Base-by-base conservation (phyloP, 1,140 invertebrate species). In the Drosophila bocki region DNA sequence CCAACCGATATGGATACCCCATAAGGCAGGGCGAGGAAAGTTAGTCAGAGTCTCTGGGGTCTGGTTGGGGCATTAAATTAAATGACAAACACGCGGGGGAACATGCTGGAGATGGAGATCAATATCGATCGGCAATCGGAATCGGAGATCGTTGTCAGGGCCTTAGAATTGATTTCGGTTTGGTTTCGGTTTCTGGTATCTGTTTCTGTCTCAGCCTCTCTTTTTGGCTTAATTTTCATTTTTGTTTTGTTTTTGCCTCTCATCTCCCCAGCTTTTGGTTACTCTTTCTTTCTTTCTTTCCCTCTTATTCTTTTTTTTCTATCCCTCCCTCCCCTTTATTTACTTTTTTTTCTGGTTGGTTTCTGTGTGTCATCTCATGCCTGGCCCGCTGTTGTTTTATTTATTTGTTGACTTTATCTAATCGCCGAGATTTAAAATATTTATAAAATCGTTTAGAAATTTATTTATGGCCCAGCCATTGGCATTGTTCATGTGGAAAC, bases 381-480 rank as follows among this genome's bases (percentile, higher is more conserved):
- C 47, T 44, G 67, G 77, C 41, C 60, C 59, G 58, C 70, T 80
- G 85, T 90, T 91, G 85, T 80, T 91, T 90, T 90, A 90, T 90
- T 90, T 90, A 90, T 90, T 90, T 90, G 85, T 86, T 90, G 85
- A 91, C 87, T 91, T 91, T 91, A 91, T 91, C 84, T 86, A 91
- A 91, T 90, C 90, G 82, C 85, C 72, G 79, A 81, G 85, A 91
- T 91, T 91, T 91, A 86, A 86, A 91, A 91, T 91, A 91, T 91
- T 91, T 91, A 91, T 90, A 90, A 88, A 91, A 91, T 90, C 79
- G 81, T 90, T 90, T 86, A 90, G 85, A 90, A 91, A 91, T 85
- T 90, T 90, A 90, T 90, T 90, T 91, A 90, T 90, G 86, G 82
- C 82, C 56, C 78, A 65, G 51, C 70, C 86, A 90, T 80, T 88